Conservation (phyloP, 2,113 vertebrate species). For the Rana temporaria region DNA sequence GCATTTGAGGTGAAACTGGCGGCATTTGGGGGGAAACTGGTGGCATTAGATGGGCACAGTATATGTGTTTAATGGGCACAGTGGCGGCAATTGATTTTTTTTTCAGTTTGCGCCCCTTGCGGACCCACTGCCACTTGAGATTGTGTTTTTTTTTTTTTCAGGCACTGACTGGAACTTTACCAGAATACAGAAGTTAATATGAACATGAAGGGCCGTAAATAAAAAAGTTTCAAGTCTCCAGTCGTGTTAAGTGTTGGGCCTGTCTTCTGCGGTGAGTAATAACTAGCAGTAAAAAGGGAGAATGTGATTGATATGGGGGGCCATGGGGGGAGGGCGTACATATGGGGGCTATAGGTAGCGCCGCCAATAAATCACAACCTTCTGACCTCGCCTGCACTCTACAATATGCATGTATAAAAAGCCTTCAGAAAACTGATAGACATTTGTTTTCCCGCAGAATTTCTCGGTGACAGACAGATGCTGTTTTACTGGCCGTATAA, state of each 20-base stretch:
- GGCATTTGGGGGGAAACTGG: too few relatives aligned
- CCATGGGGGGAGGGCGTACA: not conserved
- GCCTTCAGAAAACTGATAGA: not conserved
- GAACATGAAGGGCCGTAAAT: constrained; percentile 31
- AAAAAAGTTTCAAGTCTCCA: not conserved
- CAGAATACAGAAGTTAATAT: not conserved
- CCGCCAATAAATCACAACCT: constrained; percentile 22
- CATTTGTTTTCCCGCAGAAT: not conserved
- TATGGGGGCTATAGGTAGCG: not conserved
- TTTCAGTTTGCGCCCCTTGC: too few relatives aligned
- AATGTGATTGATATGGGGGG: constrained; percentile 29
- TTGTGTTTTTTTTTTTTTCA: too few relatives aligned
- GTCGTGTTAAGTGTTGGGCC: not conserved
- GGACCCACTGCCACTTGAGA: too few relatives aligned
- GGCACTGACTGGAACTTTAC: too few relatives aligned
- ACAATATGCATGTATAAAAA: constrained; percentile 24
- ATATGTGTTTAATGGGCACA: too few relatives aligned
- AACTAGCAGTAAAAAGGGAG: constrained; percentile 6
- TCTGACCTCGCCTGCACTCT: constrained; percentile 15
- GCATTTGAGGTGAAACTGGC: too few relatives aligned
- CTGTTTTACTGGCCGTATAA: constrained; percentile 26
- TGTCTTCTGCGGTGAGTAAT: constrained; percentile 20
- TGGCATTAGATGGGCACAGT: too few relatives aligned
- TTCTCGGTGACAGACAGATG: constrained; percentile 26
- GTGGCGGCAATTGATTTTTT: too few relatives aligned